Conservation (phyloP, 2,888 invertebrate genomes). For the Aporophyla nigra region DNA sequence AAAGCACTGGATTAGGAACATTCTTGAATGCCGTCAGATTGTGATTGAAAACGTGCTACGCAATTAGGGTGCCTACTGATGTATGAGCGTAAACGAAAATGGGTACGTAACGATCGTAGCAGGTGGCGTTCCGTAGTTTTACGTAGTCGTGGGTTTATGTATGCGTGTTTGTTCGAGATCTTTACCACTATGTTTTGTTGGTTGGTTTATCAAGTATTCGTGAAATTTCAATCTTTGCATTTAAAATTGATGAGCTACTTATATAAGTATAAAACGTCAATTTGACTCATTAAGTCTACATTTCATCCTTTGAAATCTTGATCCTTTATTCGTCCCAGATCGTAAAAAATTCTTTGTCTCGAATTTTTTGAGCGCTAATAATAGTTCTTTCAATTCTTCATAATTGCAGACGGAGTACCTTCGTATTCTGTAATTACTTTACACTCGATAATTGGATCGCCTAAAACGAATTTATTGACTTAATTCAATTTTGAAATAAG, state of each 20-base stretch:
- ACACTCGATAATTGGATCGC: constrained; percentile 18
- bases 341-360: constrained; percentile 31
- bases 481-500: not conserved
- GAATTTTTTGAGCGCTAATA: constrained; percentile 40
- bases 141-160: no score
- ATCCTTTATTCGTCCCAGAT: constrained; percentile 17
- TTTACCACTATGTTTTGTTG: no score
- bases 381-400: constrained; percentile 39
- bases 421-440: constrained; percentile 18
- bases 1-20: no score
- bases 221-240: constrained; percentile 6
- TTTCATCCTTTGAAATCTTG: constrained; percentile 25
- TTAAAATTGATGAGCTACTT: not conserved
- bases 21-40: no score
- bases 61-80: no score
- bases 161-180: not conserved
- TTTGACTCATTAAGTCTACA: constrained; percentile 30
- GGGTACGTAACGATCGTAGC: no score
- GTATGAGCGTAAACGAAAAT: no score
- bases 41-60: no score
- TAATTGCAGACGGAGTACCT: constrained; percentile 33
- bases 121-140: no score
- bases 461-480: not conserved
- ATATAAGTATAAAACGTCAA: not conserved
- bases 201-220: not conserved